Evolutionary conservation across 1,140 invertebrate genomes (phyloP).

Genomic region (Himalopsyche phryganea): DNA sequence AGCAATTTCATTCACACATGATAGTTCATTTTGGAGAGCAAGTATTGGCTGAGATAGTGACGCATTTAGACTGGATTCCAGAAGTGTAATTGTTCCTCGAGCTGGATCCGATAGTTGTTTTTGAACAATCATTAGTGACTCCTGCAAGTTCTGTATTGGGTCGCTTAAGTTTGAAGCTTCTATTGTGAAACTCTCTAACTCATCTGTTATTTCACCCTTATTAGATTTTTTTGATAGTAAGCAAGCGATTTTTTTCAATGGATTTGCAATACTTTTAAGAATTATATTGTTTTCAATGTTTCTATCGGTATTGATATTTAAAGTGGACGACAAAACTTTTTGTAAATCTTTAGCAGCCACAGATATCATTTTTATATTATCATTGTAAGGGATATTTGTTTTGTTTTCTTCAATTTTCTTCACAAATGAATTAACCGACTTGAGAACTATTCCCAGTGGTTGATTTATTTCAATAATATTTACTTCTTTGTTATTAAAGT

Average conservation of each 20-base stretch:
- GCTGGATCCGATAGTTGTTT: conserved; percentile 23
- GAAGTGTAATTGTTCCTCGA: conserved; percentile 15
- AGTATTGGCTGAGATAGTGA: conserved; percentile 14
- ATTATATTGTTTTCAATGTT: not conserved
- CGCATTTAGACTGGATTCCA: conserved; percentile 15
- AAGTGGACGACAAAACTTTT: not conserved
- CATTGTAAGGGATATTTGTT: not conserved
- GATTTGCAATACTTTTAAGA: conserved; percentile 5
- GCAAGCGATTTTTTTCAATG: conserved; percentile 2
- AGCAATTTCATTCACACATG: conserved; percentile 3
- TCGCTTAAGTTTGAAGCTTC: conserved; percentile 8
- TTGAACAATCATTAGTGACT: conserved; percentile 25
- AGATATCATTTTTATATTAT: not conserved
- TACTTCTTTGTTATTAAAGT: not conserved
- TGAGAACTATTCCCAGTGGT: no score
- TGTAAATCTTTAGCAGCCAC: conserved; percentile 1
- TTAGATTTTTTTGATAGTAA: conserved; percentile 2
- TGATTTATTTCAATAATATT: no score
- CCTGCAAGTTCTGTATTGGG: conserved; percentile 25
- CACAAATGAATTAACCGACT: not conserved
- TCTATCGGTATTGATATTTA: conserved; percentile 1
- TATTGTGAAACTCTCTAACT: not conserved
- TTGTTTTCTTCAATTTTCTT: conserved; percentile 4
- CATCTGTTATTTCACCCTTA: not conserved
- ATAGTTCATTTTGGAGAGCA: conserved; percentile 10